These are phyloP conservation scores for Allygus modestus DNA, from an alignment of 2,888 invertebrate genomes.

Conservation along the genomic window DNA sequence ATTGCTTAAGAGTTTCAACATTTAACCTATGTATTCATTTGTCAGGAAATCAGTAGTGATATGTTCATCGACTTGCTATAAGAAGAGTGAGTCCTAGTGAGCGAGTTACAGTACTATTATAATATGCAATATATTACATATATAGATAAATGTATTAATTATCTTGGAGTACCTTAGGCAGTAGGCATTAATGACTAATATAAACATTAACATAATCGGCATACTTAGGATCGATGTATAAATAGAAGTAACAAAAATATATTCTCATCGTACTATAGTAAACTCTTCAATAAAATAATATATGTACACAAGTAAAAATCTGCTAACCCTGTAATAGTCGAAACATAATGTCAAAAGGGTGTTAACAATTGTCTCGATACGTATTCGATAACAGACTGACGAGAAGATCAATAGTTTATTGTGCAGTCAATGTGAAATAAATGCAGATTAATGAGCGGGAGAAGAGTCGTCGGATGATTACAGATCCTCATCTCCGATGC, in stretches of 20 bases:
- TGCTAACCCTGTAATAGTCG: constrained; percentile 12
- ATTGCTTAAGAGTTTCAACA: not conserved
- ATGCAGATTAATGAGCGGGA: constrained; percentile 19
- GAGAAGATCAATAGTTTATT: not conserved
- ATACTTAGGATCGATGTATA: constrained; percentile 33
- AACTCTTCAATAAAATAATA: constrained; percentile 18
- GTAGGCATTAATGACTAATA: too few relatives aligned
- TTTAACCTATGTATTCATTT: not conserved
- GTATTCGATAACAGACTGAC: not conserved
- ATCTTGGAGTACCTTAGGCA: constrained; percentile 2
- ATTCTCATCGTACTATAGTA: not conserved
- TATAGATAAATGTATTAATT: not conserved
- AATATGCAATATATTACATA: not conserved
- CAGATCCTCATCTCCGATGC: constrained; percentile 96
- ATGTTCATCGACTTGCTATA: constrained; percentile 20
- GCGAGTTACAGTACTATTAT: constrained; percentile 8
- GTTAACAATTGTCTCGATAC: not conserved
- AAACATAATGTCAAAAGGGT: not conserved
- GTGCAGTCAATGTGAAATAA: not conserved
- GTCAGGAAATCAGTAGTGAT: not conserved
- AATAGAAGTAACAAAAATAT: constrained; percentile 48
- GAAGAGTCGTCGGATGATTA: constrained; percentile 73
- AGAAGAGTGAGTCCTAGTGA: constrained; percentile 11
- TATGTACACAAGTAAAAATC: constrained; percentile 22
- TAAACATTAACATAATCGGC: constrained; percentile 15